These are phyloP conservation scores for Clunio marinus DNA, from an alignment of 2,888 invertebrate genomes.

Conservation along the genomic window DNA sequence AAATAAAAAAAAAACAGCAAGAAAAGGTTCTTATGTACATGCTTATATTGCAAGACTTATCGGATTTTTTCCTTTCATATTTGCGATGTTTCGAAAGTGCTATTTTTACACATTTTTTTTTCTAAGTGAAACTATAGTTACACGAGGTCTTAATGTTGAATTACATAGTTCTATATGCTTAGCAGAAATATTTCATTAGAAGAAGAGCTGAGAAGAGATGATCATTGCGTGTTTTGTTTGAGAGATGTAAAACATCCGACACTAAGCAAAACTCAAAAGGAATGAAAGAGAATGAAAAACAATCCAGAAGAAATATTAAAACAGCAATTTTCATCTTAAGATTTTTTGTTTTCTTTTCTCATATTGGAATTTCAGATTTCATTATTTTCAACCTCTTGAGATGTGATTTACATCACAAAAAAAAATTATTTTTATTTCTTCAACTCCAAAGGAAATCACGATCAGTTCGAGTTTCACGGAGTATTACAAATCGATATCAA, in stretches of 20 bases:
- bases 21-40: too few relatives aligned
- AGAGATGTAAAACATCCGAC: constrained; percentile 6
- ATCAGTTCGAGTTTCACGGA: too few relatives aligned
- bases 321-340: constrained; percentile 9
- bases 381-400: background rate
- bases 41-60: too few relatives aligned
- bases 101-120: constrained; percentile 22
- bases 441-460: background rate
- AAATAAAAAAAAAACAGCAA: too few relatives aligned
- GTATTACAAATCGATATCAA: too few relatives aligned
- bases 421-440: background rate
- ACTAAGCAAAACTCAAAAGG: too few relatives aligned
- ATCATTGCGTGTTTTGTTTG: constrained; percentile 2
- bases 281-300: background rate
- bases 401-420: background rate
- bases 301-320: background rate
- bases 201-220: background rate
- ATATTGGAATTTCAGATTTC: background rate
- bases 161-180: constrained; percentile 15
- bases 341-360: constrained; percentile 6
- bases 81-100: constrained; percentile 6
- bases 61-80: background rate
- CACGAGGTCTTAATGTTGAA: background rate
- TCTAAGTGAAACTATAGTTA: background rate
- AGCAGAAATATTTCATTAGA: constrained; percentile 2